Evolutionary conservation across 2,888 invertebrate species (phyloP).

Genomic region (Ichneumon xanthorius): DNA sequence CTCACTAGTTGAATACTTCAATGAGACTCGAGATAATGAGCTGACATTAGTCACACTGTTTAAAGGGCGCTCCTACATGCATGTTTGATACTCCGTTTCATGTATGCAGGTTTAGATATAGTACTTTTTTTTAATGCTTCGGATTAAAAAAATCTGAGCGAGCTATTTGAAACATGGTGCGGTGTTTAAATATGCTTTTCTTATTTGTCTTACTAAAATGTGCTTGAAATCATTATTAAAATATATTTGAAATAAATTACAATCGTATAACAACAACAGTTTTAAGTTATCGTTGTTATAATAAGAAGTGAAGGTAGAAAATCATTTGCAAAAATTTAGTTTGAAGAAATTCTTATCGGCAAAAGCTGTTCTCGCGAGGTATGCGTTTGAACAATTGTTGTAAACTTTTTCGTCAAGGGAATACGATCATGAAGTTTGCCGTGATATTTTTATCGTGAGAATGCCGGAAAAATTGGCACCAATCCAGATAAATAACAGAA

Average conservation of each 20-base stretch:
- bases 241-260: not conserved
- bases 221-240: not conserved
- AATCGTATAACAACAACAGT: not conserved
- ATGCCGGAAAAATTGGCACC: not conserved
- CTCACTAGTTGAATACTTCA: not conserved
- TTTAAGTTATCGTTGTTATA: not conserved
- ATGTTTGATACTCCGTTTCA: not conserved
- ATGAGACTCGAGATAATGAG: not conserved
- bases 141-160: not conserved
- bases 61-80: not conserved
- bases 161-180: too few species aligned
- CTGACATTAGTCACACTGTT: not conserved
- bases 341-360: not conserved
- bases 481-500: not conserved
- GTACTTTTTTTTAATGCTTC: not conserved
- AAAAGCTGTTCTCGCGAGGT: not conserved
- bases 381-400: not conserved
- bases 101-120: not conserved
- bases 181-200: not conserved
- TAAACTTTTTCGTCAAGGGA: not conserved
- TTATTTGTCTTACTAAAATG: not conserved
- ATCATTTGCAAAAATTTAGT: not conserved
- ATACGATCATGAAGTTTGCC: not conserved
- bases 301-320: not conserved
- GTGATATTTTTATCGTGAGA: slow-evolving; percentile 3